phyloP scores from a whole-genome alignment of 2,888 invertebrate species.

The Drosophila tripunctata region DNA sequence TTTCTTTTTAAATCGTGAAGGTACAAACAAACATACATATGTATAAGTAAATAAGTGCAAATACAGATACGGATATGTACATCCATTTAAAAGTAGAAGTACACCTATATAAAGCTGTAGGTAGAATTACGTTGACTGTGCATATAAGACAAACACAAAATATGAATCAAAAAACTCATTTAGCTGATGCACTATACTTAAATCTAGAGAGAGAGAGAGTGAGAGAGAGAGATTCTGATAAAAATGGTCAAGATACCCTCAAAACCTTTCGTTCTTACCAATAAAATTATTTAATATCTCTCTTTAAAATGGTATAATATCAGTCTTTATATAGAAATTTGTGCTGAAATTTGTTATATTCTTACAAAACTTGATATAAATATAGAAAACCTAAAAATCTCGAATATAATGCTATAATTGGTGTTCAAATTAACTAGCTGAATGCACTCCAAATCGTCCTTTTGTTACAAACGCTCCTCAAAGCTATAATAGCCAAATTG shows the following conservation, averaged over 20 bases:
- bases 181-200: neutral
- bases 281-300: no score
- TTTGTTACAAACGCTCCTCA: neutral
- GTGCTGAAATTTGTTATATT: no score
- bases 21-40: no score
- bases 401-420: no score
- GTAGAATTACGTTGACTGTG: constrained; percentile 61
- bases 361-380: no score
- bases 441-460: no score
- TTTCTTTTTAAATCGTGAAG: constrained; percentile 23
- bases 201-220: neutral
- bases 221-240: neutral
- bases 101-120: constrained; percentile 27
- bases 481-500: neutral
- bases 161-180: neutral
- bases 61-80: constrained; percentile 2
- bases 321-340: no score
- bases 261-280: no score
- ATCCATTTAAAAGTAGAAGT: constrained; percentile 3
- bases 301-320: no score
- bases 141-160: constrained; percentile 25
- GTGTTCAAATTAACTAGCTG: no score
- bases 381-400: no score
- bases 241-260: neutral
- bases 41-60: constrained; percentile 15